These are phyloP conservation scores for Coryphaenoides rupestris DNA, from an alignment of 2,113 vertebrate species.

Conservation along the genomic window DNA sequence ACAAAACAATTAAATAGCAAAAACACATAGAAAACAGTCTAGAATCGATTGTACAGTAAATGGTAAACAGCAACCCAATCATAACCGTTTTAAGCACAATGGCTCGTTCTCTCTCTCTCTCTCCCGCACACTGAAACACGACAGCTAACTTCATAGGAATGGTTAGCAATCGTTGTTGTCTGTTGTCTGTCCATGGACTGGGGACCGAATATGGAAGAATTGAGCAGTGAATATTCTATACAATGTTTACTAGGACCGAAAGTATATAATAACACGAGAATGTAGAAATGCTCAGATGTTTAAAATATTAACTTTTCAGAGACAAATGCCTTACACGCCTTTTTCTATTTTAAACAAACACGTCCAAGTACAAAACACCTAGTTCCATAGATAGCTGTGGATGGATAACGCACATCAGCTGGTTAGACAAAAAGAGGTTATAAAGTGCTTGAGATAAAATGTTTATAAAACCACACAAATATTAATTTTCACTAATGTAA, in stretches of 20 bases:
- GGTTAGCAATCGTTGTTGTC: slow-evolving; percentile 19
- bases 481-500: slow-evolving; percentile 56
- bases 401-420: slow-evolving; percentile 67
- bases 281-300: slow-evolving; percentile 43
- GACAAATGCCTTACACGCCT: slow-evolving; percentile 26
- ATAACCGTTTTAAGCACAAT: slow-evolving; percentile 47
- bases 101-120: slow-evolving; percentile 29
- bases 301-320: slow-evolving; percentile 42
- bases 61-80: slow-evolving; percentile 79
- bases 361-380: slow-evolving; percentile 51
- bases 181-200: slow-evolving; percentile 39
- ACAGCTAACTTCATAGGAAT: slow-evolving; percentile 50
- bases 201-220: slow-evolving; percentile 58
- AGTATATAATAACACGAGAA: slow-evolving; percentile 47
- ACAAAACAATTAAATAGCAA: slow-evolving; percentile 50
- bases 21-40: slow-evolving; percentile 79
- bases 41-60: slow-evolving; percentile 71
- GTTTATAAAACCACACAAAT: slow-evolving; percentile 70
- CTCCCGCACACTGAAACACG: slow-evolving; percentile 39
- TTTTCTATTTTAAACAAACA: slow-evolving; percentile 33
- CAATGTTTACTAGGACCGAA: slow-evolving; percentile 45
- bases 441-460: slow-evolving; percentile 82
- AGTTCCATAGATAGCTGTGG: slow-evolving; percentile 54
- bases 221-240: slow-evolving; percentile 54
- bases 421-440: slow-evolving; percentile 71